Base-by-base conservation (phyloP, 1,140 invertebrate genomes). In the Zaprionus capensis region DNA sequence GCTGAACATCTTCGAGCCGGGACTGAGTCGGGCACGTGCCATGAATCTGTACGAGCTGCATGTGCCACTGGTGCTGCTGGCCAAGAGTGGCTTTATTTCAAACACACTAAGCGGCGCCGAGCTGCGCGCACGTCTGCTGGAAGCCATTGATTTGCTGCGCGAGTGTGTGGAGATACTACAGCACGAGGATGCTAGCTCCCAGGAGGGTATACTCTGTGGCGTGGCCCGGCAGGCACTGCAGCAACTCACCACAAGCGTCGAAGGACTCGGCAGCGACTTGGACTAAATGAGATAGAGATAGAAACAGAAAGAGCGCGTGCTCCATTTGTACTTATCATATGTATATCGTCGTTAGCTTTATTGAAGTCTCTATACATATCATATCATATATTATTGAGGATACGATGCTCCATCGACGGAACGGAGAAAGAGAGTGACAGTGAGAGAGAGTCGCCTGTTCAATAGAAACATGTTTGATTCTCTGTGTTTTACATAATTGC, bases 11-110 rank as follows among this genome's bases (percentile, higher is more conserved):
- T 94, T 97, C 38, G 96, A 96, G 71, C 97, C 97, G 0, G 97
- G 97, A 17, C 93, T 95, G 44, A 96, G 95, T 55, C 93, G 97
- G 69, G 94, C 96, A 66, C 94, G 97, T 93, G 97, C 96, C 14
- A 95, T 96, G 93, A 95, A 95, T 75, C 84, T 97, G 6, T 97
- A 97, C 84, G 96, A 97, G 84, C 90, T 97, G 28, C 96, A 97
- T 81, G 96, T 96, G 7, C 96, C 96, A 0, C 77, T 97, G 9
- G 94, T 97, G 80, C 94, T 96, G 67, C 88, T 96, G 57, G 95
- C 96, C 2, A 95, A 95, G 22, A 92, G 93, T 59, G 94, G 95
- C 65, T 96, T 95, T 82, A 94, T 94, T 49, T 92, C 94, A 0
- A 95, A 94, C 9, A 84, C 94, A 0, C 94, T 97, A 11, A 94